Evolutionary conservation across 2,888 invertebrate species (phyloP).

Genomic region (Agrilus biguttatus): DNA sequence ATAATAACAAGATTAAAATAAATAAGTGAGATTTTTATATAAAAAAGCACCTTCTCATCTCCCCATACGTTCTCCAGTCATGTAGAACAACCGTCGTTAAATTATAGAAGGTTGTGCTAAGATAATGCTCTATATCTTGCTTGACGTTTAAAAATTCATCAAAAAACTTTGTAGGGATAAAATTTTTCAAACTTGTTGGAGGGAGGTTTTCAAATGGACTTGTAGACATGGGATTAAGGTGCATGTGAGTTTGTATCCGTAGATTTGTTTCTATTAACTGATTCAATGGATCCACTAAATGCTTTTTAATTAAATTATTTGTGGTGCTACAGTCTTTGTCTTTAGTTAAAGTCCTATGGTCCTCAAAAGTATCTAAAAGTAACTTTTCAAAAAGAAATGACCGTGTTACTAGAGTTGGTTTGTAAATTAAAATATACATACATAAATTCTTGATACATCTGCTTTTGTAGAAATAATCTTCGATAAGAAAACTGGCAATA

Average conservation of each 20-base stretch:
- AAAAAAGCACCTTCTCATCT: conserved; percentile 62
- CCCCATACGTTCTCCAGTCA: conserved; percentile 94
- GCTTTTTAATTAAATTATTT: conserved; percentile 36
- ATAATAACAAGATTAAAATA: conserved; percentile 4
- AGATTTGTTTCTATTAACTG: conserved; percentile 85
- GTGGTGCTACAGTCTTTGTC: conserved; percentile 28
- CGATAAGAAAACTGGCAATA: conserved; percentile 62
- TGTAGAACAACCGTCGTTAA: conserved; percentile 92
- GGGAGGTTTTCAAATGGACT: conserved; percentile 26
- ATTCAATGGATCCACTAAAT: conserved; percentile 57
- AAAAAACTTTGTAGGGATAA: conserved; percentile 23
- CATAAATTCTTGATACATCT: conserved; percentile 48
- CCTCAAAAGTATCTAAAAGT: conserved; percentile 23
- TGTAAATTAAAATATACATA: conserved; percentile 21
- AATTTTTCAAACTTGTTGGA: conserved; percentile 22
- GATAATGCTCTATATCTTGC: conserved; percentile 65
- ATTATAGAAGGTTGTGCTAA: conserved; percentile 93
- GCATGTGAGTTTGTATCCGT: conserved; percentile 81
- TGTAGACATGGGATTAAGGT: conserved; percentile 60
- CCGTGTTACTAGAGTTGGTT: not conserved
- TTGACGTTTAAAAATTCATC: conserved; percentile 26
- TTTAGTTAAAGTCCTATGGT: conserved; percentile 17
- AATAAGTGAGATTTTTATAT: not conserved
- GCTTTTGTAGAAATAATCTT: conserved; percentile 52
- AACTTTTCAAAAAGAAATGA: conserved; percentile 19